Conservation (phyloP, 2,888 invertebrate genomes). For the Ochropleura plecta region DNA sequence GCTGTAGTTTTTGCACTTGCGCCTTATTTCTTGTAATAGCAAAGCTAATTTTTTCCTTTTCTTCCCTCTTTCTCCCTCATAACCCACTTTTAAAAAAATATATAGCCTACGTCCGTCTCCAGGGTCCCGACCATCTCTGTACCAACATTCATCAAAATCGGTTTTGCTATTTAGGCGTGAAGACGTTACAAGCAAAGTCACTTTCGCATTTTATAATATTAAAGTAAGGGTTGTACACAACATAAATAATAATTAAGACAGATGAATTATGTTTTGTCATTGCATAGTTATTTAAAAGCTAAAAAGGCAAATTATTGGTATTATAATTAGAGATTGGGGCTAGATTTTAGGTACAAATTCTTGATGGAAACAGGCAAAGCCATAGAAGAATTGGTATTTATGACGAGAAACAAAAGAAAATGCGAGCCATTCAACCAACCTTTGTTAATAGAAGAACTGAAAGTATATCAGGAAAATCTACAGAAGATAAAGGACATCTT, state of each 20-base stretch:
- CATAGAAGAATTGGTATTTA: not conserved
- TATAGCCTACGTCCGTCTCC: too few species aligned
- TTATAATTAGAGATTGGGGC: not conserved
- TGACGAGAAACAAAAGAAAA: not conserved
- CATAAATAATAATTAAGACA: not conserved
- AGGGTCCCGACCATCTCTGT: too few species aligned
- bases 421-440: not conserved
- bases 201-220: too few species aligned
- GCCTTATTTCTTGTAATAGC: too few species aligned
- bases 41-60: too few species aligned
- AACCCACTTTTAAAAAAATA: too few species aligned
- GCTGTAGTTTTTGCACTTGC: too few species aligned
- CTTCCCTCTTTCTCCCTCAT: too few species aligned
- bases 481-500: not conserved
- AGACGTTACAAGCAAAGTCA: too few species aligned
- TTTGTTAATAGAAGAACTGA: not conserved
- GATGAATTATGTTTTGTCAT: not conserved
- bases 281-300: not conserved
- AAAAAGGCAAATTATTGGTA: not conserved
- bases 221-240: too few species aligned
- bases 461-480: not conserved
- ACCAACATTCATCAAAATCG: too few species aligned
- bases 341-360: not conserved
- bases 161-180: too few species aligned
- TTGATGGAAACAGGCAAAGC: not conserved